These are phyloP conservation scores for Sebastes fasciatus DNA, from an alignment of 2,113 vertebrate species.

Conservation along the genomic window DNA sequence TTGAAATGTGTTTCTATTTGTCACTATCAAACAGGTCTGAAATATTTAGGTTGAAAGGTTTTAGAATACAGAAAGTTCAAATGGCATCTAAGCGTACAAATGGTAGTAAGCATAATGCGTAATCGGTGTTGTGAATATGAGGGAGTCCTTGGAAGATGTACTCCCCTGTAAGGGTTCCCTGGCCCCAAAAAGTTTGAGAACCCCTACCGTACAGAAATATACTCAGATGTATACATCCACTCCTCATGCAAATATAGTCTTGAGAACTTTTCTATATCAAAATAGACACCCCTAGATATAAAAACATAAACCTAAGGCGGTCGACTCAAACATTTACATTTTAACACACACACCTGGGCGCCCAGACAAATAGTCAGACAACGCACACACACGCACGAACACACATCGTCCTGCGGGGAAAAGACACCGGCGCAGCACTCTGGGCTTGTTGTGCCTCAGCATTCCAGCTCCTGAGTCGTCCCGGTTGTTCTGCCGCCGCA, in stretches of 20 bases:
- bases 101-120: too few relatives aligned
- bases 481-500: slow-evolving; percentile 46
- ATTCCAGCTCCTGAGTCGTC: slow-evolving; percentile 40
- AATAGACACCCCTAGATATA: slow-evolving; percentile 3
- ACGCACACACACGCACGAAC: not conserved
- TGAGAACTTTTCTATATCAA: not conserved
- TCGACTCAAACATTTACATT: slow-evolving; percentile 14
- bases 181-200: not conserved
- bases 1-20: too few relatives aligned
- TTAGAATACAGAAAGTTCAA: too few relatives aligned
- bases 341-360: slow-evolving; percentile 4
- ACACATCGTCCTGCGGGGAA: not conserved
- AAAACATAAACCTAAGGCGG: slow-evolving; percentile 7
- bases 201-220: slow-evolving; percentile 6
- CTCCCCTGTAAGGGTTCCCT: too few relatives aligned
- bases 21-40: too few relatives aligned
- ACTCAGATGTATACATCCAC: not conserved
- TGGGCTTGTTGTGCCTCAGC: slow-evolving; percentile 56
- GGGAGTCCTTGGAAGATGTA: too few relatives aligned
- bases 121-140: too few relatives aligned
- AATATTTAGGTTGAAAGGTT: too few relatives aligned
- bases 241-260: not conserved
- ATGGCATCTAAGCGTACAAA: too few relatives aligned
- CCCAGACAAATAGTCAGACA: not conserved
- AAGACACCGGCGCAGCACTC: slow-evolving; percentile 52